Base-by-base conservation (phyloP, 2,888 invertebrate species). In the Bellardia bayeri region DNA sequence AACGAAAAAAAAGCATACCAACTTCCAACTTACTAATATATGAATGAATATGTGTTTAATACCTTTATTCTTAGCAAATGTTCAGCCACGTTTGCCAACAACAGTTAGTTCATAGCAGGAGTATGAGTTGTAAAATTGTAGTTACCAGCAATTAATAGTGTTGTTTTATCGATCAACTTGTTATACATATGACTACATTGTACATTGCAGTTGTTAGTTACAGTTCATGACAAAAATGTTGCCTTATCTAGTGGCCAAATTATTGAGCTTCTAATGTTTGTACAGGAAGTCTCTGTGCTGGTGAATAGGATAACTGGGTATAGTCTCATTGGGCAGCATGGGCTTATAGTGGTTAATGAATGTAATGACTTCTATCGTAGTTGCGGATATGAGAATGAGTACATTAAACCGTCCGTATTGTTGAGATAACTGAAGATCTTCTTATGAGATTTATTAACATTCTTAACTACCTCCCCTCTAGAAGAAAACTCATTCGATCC, bases 41-140 rank as follows among this genome's bases (percentile, higher is more conserved):
- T n/a, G 37, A 37, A 37, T 37, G 14, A 13, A n/a, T 51, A 4
- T 51, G 13, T 51, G n/a, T 51, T 51, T 51, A 51, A 51, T 51
- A n/a, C 51, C 13, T 51, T 51, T 6, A n/a, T n/a, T n/a, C n/a
- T 51, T n/a, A 51, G n/a, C 14, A n/a, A 14, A 51, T 51, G 30
- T 40, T 37, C 37, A n/a, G 6, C 40, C 37, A 64, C 37, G 13
- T 7, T 64, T 64, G 63, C 71, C 80, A 80, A 72, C 30, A 80
- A 16, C 40, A 40, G 11, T 63, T 6, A 51, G 8, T 23, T 54
- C 40, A 42, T 16, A 40, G 3, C 7, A 9, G n/a, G 51, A n/a
- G 51, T 51, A 51, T n/a, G n/a, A 51, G 51, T 51, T 51, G n/a
- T n/a, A 51, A 40, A 64, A 64, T 37, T 37, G 3, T 64, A 40